These are phyloP conservation scores for Microcebus murinus DNA, from an alignment of 2,113 vertebrate species.

Conservation along the genomic window DNA sequence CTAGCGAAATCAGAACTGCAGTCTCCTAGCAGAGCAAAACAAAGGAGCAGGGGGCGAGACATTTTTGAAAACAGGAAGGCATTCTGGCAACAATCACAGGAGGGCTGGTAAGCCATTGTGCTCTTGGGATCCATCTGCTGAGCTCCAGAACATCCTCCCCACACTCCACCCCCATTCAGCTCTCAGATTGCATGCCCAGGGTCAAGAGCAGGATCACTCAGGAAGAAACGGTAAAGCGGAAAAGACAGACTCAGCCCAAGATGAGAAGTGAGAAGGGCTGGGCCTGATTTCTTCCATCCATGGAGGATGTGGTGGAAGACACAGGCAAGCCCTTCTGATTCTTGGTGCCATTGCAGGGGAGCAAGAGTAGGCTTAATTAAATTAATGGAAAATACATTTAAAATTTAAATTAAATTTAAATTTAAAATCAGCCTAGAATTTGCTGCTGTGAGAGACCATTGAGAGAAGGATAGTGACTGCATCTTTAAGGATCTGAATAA, in stretches of 20 bases:
- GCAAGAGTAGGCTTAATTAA: slow-evolving; percentile 37
- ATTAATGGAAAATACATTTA: slow-evolving; percentile 58
- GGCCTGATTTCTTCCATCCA: slow-evolving; percentile 47
- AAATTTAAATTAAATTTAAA: slow-evolving; percentile 45
- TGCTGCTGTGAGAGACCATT: slow-evolving; percentile 23
- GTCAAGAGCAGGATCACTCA: slow-evolving; percentile 63
- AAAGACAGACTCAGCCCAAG: slow-evolving; percentile 53
- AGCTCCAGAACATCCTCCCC: slow-evolving; percentile 69
- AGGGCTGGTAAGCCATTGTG: slow-evolving; percentile 68
- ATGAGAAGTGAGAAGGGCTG: slow-evolving; percentile 51
- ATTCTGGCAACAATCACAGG: slow-evolving; percentile 70
- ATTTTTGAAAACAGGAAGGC: slow-evolving; percentile 78
- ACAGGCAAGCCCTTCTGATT: slow-evolving; percentile 30
- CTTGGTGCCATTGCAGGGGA: background rate
- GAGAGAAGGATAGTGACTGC: slow-evolving; percentile 45
- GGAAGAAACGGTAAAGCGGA: slow-evolving; percentile 56
- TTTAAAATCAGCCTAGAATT: slow-evolving; percentile 57
- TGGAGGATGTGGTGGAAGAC: slow-evolving; percentile 46
- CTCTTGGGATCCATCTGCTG: slow-evolving; percentile 76
- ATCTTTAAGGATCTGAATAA: slow-evolving; percentile 62
- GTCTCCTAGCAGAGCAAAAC: slow-evolving; percentile 69
- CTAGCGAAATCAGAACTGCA: slow-evolving; percentile 65
- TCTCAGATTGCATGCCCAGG: slow-evolving; percentile 67
- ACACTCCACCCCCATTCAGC: slow-evolving; percentile 48
- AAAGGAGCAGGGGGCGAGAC: slow-evolving; percentile 69